Percentiles rank a stretch among this genome's conserved stretches.
phyloP scores from a whole-genome alignment of 2,113 vertebrate genomes.

The Andinoacara biseriatus region DNA sequence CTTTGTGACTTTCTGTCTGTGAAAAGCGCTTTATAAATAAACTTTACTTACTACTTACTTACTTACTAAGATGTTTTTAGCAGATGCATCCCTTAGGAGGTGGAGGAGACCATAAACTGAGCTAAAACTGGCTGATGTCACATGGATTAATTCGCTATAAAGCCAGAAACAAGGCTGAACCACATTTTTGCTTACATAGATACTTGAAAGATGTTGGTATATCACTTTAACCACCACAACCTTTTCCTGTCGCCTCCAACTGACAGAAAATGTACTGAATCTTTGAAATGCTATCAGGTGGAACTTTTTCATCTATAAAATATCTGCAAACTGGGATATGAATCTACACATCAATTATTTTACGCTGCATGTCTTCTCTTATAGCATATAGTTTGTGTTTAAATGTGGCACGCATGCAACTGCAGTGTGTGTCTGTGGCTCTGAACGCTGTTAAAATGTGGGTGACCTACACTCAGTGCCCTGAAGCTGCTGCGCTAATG shows the following conservation, averaged over 20 bases:
- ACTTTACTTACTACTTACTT: no score
- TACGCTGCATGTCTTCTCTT: neutral
- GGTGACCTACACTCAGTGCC: slow-evolving; percentile 11
- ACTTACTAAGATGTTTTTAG: no score
- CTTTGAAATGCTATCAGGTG: no score
- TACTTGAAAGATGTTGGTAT: neutral
- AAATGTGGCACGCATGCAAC: neutral
- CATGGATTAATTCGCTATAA: neutral
- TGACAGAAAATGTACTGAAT: neutral
- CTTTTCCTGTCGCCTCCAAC: no score
- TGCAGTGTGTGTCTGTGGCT: neutral
- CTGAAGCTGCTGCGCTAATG: neutral
- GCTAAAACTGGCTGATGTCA: neutral
- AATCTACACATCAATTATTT: neutral
- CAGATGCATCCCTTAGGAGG: neutral
- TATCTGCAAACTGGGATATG: neutral
- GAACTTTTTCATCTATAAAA: neutral
- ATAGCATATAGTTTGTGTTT: neutral
- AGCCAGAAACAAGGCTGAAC: neutral
- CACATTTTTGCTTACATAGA: neutral
- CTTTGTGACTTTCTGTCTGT: no score
- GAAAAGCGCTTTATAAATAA: no score
- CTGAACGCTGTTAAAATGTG: slow-evolving; percentile 1
- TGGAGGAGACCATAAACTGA: neutral
- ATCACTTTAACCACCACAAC: no score